Conservation (phyloP, 2,797 vertebrate species). For the Oreortyx pictus region DNA sequence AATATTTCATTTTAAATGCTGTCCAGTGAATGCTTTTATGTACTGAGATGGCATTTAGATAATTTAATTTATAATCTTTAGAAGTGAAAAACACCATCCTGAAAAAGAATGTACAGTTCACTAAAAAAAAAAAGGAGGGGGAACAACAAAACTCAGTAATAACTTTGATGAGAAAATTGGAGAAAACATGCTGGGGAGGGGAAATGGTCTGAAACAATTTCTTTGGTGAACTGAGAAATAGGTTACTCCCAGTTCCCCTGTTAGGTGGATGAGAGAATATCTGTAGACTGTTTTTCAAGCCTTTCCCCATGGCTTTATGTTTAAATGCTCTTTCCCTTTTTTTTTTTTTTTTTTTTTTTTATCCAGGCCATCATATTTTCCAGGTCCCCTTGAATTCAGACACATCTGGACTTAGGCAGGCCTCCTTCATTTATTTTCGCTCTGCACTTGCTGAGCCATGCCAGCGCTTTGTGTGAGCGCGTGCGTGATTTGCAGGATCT, state of each 20-base stretch:
- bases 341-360: not conserved
- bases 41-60: slow-evolving; percentile 1
- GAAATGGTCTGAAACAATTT: not conserved
- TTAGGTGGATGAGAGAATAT: not conserved
- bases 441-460: not conserved
- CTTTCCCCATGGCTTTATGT: not conserved
- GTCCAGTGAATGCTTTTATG: slow-evolving; percentile 19
- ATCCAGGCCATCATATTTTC: slow-evolving; percentile 9
- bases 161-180: not conserved
- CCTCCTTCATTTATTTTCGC: not conserved
- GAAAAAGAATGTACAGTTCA: not conserved
- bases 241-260: not conserved
- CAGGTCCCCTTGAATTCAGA: slow-evolving; percentile 18
- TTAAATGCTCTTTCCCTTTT: not conserved
- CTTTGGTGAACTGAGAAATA: not conserved
- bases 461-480: not conserved
- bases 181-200: not conserved
- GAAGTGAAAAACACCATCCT: not conserved
- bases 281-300: not conserved
- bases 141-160: not conserved
- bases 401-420: slow-evolving; percentile 19
- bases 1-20: slow-evolving; percentile 21
- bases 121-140: not conserved
- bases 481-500: not conserved
- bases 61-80: slow-evolving; percentile 1